Base-by-base conservation (phyloP, 2,888 invertebrate species). In the Cylindroiulus punctatus region DNA sequence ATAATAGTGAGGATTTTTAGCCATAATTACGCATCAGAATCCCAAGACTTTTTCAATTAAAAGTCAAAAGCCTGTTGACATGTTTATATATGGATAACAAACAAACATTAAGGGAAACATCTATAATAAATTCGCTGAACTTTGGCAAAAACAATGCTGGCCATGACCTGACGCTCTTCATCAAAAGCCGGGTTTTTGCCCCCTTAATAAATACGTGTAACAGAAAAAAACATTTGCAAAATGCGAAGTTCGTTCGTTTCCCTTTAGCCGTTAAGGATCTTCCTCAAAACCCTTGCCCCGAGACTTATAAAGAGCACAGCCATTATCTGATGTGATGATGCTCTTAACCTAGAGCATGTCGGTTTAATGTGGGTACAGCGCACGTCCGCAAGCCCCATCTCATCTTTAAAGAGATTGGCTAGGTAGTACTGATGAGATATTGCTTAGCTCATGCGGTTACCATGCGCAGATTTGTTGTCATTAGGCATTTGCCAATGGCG, bases 191-290 rank as follows among this genome's bases (percentile, higher is more conserved):
- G 65, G 7, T 22, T 26, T 26, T 65, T 65, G 22, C 65, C 65
- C 22, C 19, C 19, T 65, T 26, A 26, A 65, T 7, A 65, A 65
- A 65, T 57, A 2, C n/a, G n/a, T 2, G n/a, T 57, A 26, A 65
- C 26, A 26, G 22, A 1, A 22, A 22, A 44, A 26, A n/a, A 26
- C 65, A 65, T 65, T 65, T 65, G 8, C 10, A 65, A 65, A 65
- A 65, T 1, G 65, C 65, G 26, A 65, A 65, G 65, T 65, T 65
- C 65, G 65, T 65, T 65, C 65, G 22, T 65, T 65, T 65, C 65
- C 65, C 65, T 22, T 26, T 26, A 65, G 22, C 65, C 65, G 26
- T 65, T 26, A 26, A 65, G 65, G 65, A 19, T 65, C 65, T 26
- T 65, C 65, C 65, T 8, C 26, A 65, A 65, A 26, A 26, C 1